Evolutionary conservation across 2,797 vertebrate genomes (phyloP).

Genomic region (Sebastes paucispinis): DNA sequence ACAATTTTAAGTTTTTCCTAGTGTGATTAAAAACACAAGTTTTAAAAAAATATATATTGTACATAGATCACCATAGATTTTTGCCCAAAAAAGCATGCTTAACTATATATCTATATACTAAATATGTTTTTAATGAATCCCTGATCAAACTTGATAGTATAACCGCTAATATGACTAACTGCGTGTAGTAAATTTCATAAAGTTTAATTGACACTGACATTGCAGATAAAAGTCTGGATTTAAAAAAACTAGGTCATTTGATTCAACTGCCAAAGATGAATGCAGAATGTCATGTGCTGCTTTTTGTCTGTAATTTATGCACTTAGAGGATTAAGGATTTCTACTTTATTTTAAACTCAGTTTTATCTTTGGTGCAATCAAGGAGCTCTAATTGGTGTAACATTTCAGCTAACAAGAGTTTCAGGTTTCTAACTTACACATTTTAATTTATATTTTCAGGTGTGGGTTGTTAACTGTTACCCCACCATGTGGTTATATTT

Average conservation of each 20-base stretch:
- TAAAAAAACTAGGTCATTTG: neutral
- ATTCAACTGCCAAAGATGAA: neutral
- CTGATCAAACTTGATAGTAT: neutral
- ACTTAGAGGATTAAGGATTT: neutral
- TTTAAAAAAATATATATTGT: neutral
- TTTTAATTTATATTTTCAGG: slow-evolving; percentile 24
- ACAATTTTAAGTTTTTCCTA: neutral
- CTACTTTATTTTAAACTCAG: neutral
- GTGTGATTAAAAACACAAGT: neutral
- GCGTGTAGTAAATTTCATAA: neutral
- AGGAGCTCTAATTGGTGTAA: neutral
- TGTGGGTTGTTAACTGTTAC: slow-evolving; percentile 21
- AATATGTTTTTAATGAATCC: neutral
- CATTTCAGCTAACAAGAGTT: neutral
- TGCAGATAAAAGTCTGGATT: neutral
- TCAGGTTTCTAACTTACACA: neutral
- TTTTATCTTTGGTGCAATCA: neutral
- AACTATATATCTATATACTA: neutral
- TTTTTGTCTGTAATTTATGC: neutral
- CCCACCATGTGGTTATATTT: slow-evolving; percentile 33
- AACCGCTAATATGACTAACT: neutral
- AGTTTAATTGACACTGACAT: neutral
- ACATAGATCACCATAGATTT: neutral
- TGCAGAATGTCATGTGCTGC: neutral
- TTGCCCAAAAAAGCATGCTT: no score